Evolutionary conservation across 2,888 invertebrate species (phyloP).

Genomic region (Parnassius apollo): DNA sequence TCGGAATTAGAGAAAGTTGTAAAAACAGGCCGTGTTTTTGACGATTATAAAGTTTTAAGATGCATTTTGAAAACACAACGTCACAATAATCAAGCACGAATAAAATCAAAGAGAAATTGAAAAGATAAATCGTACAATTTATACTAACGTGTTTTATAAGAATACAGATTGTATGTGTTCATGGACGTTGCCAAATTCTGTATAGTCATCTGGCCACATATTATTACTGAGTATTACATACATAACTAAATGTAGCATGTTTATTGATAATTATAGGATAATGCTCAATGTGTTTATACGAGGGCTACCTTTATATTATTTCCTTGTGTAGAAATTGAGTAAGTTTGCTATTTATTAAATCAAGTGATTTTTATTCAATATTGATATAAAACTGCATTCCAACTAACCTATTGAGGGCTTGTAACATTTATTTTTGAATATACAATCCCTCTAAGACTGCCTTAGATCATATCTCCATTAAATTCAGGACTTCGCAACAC

Average conservation of each 20-base stretch:
- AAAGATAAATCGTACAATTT: slow-evolving; percentile 35
- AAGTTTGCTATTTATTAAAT: slow-evolving; percentile 51
- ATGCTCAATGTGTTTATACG: slow-evolving; percentile 76
- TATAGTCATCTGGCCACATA: slow-evolving; percentile 65
- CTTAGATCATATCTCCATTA: slow-evolving; percentile 60
- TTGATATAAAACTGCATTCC: slow-evolving; percentile 24
- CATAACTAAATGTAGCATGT: slow-evolving; percentile 66
- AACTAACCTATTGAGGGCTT: slow-evolving; percentile 38
- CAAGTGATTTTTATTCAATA: slow-evolving; percentile 48
- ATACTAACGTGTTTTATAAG: slow-evolving; percentile 39
- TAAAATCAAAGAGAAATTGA: slow-evolving; percentile 3
- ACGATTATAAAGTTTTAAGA: not conserved
- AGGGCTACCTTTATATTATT: slow-evolving; percentile 61
- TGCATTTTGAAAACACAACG: slow-evolving; percentile 17
- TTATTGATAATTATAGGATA: slow-evolving; percentile 71
- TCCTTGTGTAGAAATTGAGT: slow-evolving; percentile 54
- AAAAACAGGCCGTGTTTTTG: slow-evolving; percentile 19
- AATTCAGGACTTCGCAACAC: slow-evolving; percentile 45
- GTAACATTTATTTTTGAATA: slow-evolving; percentile 61
- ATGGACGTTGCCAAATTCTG: slow-evolving; percentile 77
- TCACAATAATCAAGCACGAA: slow-evolving; percentile 14
- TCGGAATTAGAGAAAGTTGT: slow-evolving; percentile 20
- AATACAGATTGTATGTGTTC: slow-evolving; percentile 55
- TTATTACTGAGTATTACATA: slow-evolving; percentile 61
- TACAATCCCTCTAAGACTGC: slow-evolving; percentile 73